These are phyloP conservation scores for Hypsibius dujardini DNA, from an alignment of 1,140 invertebrate species.

Conservation along the genomic window DNA sequence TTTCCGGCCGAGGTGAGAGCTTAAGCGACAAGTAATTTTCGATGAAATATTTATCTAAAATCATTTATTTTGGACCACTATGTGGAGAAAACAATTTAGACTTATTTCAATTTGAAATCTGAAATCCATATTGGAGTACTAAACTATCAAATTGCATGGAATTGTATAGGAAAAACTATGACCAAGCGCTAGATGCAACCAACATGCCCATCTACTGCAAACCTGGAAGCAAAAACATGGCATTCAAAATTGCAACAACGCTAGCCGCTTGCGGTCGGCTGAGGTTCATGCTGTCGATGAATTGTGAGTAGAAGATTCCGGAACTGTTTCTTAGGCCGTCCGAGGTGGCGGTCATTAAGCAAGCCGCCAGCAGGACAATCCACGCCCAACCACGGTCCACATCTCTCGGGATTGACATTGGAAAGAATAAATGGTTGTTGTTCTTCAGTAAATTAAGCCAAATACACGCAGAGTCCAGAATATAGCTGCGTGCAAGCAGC, in stretches of 20 bases:
- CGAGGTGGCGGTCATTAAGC: not conserved
- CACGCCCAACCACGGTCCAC: constrained; percentile 14
- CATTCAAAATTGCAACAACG: constrained; percentile 2
- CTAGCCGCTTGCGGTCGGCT: not conserved
- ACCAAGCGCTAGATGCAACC: not conserved
- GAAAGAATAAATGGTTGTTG: too few species aligned
- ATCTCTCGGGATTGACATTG: not conserved
- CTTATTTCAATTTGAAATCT: too few species aligned
- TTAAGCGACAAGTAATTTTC: too few species aligned
- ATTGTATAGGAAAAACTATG: not conserved
- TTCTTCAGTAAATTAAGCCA: too few species aligned
- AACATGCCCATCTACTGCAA: not conserved
- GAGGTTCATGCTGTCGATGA: constrained; percentile 3
- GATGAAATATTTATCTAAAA: too few species aligned
- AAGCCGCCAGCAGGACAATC: not conserved
- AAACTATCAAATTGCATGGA: not conserved
- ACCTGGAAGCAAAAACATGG: constrained; percentile 5
- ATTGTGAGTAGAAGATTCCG: constrained; percentile 7
- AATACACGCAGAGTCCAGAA: too few species aligned
- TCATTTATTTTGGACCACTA: too few species aligned
- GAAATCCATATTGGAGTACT: too few species aligned
- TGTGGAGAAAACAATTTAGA: too few species aligned
- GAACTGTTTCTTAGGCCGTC: not conserved
- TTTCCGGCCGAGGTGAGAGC: too few species aligned
- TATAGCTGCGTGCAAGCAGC: too few species aligned